Base-by-base conservation (phyloP, 2,888 invertebrate genomes). In the Andrena fulva region DNA sequence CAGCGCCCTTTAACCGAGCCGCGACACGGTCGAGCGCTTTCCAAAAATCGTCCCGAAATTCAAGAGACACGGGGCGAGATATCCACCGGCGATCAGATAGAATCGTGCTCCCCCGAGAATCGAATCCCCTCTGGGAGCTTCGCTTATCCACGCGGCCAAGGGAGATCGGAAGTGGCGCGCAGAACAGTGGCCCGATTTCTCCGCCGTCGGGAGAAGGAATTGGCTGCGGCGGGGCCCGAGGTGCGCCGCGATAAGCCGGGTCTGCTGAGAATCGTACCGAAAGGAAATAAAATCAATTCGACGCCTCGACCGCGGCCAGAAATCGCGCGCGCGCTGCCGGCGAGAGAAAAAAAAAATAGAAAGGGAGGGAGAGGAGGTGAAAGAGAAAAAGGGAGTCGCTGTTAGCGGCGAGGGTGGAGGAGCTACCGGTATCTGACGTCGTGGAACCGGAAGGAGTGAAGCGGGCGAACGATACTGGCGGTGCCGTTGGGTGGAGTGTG, bases 261-360 rank as follows among this genome's bases (percentile, higher is more conserved):
- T 77, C 60, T 62, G 73, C 62, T 33, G 64, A 72, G 70, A 87
- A 90, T 88, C 75, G 84, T 63, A n/a, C n/a, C 83, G 77, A 82
- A 71, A 80, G 86, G 81, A 90, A 82, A 89, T 89, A 88, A 91
- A 91, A 88, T 90, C 89, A 85, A 89, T 90, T 87, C 70, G 56
- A 24, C 78, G 54, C 42, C 66, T 67, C 63, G 72, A 7, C 42
- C 73, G 56, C 12, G 27, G 33, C 35, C 33, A 60, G 48, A 63
- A 70, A 68, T 20, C 64, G 12, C 29, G 54, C 29, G 54, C 29
- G 69, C 33, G 33, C 16, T 50, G 54, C 69, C 66, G 33, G 33
- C 71, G 27, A 48, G 20, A n/a, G 50, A 31, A 7, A 12, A 20
- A 0, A 10, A 27, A 7, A 33, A 16, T 33, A 12, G 31, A 10